phyloP scores from a whole-genome alignment of 2,888 invertebrate species.

The Pachliopta kotzebuea region DNA sequence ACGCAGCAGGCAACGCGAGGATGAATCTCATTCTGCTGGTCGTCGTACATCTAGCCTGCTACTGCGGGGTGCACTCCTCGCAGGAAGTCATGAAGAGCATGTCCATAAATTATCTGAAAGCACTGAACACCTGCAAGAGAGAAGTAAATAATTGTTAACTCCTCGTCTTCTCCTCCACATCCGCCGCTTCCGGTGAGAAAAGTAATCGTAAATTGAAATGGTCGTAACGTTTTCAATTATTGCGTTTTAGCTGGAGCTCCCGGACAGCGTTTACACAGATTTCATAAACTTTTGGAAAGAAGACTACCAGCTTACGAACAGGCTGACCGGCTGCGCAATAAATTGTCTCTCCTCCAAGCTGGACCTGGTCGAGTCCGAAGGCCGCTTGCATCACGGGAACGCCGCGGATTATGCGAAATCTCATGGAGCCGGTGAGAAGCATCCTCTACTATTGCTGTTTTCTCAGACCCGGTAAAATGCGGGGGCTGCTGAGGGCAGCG shows the following conservation, averaged over 20 bases:
- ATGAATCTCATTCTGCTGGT: constrained; percentile 33
- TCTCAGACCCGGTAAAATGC: constrained; percentile 29
- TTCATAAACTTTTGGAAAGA: constrained; percentile 58
- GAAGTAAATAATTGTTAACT: constrained; percentile 50
- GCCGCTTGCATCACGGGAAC: constrained; percentile 61
- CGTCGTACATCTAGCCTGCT: constrained; percentile 32
- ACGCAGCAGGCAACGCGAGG: not conserved
- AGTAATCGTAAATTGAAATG: too few relatives aligned
- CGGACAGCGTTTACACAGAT: constrained; percentile 45
- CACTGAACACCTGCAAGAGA: constrained; percentile 46
- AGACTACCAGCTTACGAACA: constrained; percentile 43
- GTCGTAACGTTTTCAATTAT: too few relatives aligned
- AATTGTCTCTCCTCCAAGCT: constrained; percentile 58
- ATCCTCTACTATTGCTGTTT: not conserved
- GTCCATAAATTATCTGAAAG: constrained; percentile 43
- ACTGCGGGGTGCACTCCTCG: constrained; percentile 39
- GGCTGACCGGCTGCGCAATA: constrained; percentile 57
- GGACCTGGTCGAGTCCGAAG: constrained; percentile 51
- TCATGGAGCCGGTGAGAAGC: constrained; percentile 59
- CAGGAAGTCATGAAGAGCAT: constrained; percentile 46
- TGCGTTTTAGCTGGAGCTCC: constrained; percentile 34
- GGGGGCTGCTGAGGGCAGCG: constrained; percentile 40
- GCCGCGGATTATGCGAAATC: constrained; percentile 55
- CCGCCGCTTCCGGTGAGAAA: too few relatives aligned
- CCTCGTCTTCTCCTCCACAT: too few relatives aligned